Conservation (phyloP, 2,888 invertebrate species). For the Macropis europaea region DNA sequence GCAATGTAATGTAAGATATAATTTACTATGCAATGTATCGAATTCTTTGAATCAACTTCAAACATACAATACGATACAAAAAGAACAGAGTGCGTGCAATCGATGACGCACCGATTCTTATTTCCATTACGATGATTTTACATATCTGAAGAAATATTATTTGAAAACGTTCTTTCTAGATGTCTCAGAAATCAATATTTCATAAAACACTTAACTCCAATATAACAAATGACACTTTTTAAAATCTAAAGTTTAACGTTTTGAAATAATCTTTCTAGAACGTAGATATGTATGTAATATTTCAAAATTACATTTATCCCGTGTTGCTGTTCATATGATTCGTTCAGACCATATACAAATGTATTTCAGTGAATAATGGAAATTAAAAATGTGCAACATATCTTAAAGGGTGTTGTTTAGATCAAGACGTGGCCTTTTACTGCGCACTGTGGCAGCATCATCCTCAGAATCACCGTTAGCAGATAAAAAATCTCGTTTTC, state of each 20-base stretch:
- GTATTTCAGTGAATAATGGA: conserved; percentile 27
- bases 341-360: conserved; percentile 23
- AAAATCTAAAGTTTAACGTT: conserved; percentile 11
- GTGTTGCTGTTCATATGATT: conserved; percentile 12
- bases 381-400: conserved; percentile 44
- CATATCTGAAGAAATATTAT: conserved; percentile 38
- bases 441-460: conserved; percentile 82
- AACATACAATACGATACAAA: background rate
- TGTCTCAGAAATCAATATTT: background rate
- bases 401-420: conserved; percentile 73
- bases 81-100: conserved; percentile 6
- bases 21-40: background rate
- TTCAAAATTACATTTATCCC: conserved; percentile 4
- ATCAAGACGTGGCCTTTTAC: conserved; percentile 84
- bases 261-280: conserved; percentile 36
- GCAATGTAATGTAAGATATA: conserved; percentile 12
- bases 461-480: conserved; percentile 81
- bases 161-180: conserved; percentile 21
- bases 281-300: conserved; percentile 21
- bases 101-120: background rate
- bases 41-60: background rate
- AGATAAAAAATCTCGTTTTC: conserved; percentile 82
- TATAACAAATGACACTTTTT: conserved; percentile 1
- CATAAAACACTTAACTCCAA: background rate
- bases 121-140: background rate